Base-by-base conservation (phyloP, 2,113 vertebrate genomes). In the Ibidorhyncha struthersii region DNA sequence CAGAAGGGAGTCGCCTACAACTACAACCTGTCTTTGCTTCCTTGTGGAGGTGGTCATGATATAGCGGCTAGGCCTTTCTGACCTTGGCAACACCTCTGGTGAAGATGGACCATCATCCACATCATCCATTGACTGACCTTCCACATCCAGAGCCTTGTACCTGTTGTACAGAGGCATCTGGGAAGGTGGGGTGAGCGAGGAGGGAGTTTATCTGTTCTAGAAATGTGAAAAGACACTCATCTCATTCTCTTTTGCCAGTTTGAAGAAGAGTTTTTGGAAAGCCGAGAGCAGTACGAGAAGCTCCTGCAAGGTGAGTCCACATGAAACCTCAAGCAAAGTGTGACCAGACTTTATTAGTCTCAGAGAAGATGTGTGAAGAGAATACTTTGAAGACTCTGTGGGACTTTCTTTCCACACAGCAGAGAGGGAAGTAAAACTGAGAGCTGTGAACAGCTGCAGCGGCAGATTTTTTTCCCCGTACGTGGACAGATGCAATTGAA, bases 261-360 rank as follows among this genome's bases (percentile, higher is more conserved):
- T 96, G 99, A 99, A 88, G 99, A 99, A 94, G 97, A 98, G 55
- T 82, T 97, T 96, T 91, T 99, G 85, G 98, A 98, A 90, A 99
- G 96, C 13, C 97, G 96, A 61, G 98, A 99, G 34, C 98, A 99
- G 45, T 98, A 98, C 95, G 91, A 98, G 61, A 99, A 99, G 65
- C 95, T 99, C 13, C 59, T 99, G 65, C 96, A 98, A 95, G 98
- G 99, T 99, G 77, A 96, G 96, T 94, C 53, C 40, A 32, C 0
- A 1, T 56, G 52, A 83, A 87, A 55, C 15, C 23, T 61, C 83
- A 67, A 71, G 23, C 58, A 67, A 71, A 69, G 30, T 9, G 29
- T 82, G 45, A 27, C 11, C 50, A 79, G 47, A 58, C n/a, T 65
- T 78, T 22, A 18, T 49, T 43, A 14, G 13, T 38, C n/a, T 69